A percentile compares a stretch with the other conserved stretches of the same genome.
Evolutionary conservation across 53 echinoderm and acorn worm genomes (phyloP).

Genomic region (Astropecten irregularis): DNA sequence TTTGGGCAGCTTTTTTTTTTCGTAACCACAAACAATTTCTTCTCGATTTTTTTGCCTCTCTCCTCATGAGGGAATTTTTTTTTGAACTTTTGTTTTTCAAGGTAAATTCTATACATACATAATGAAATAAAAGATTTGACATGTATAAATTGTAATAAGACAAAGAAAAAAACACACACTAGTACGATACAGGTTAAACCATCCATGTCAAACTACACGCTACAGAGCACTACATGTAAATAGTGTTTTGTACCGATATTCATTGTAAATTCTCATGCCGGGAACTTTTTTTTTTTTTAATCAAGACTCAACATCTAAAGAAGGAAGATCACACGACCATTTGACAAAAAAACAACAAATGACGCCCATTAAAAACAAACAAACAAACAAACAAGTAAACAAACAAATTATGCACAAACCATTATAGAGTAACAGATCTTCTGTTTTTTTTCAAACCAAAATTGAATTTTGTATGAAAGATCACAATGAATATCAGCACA

Average conservation of each 20-base stretch:
- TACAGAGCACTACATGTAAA: neutral
- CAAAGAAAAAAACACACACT: too few species aligned
- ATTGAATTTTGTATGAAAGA: neutral
- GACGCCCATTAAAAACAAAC: too few species aligned
- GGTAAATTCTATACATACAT: neutral
- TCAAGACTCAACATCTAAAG: neutral
- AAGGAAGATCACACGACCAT: neutral
- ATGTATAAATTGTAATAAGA: too few species aligned
- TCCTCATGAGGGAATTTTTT: neutral
- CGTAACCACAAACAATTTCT: neutral
- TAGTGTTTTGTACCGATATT: neutral
- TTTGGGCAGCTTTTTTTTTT: too few species aligned
- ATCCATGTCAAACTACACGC: slow-evolving; percentile 2
- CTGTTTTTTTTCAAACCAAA: neutral
- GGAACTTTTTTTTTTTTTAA: slow-evolving; percentile 5
- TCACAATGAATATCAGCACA: slow-evolving; percentile 9
- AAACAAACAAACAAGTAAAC: too few species aligned
- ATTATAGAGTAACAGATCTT: too few species aligned
- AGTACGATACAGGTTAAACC: too few species aligned
- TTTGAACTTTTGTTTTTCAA: neutral
- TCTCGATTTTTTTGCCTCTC: neutral
- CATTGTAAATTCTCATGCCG: neutral
- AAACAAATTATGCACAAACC: too few species aligned
- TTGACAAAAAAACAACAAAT: neutral
- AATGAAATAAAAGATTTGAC: too few species aligned